Percentiles rank a stretch among this genome's conserved stretches.
These are phyloP conservation scores for Macaca mulatta DNA, from an alignment of 2,113 vertebrate species.

Conservation along the genomic window DNA sequence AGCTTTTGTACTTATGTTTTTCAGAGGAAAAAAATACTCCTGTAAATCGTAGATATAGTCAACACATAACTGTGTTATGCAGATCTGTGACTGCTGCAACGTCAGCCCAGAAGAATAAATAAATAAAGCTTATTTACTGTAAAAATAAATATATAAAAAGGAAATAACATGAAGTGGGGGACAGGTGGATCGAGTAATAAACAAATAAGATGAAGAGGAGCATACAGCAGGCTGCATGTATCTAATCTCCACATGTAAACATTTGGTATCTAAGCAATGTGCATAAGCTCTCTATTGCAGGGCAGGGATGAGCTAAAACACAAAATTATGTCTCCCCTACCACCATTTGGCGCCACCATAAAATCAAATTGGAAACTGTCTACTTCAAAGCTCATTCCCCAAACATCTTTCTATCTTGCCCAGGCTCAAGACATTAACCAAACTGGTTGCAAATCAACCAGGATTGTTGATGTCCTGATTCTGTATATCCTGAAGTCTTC, in stretches of 20 bases:
- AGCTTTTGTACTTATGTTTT: slow-evolving; percentile 90
- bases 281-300: background rate
- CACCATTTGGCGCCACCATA: background rate
- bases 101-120: slow-evolving; percentile 86
- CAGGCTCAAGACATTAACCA: background rate
- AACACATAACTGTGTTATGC: slow-evolving; percentile 83
- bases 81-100: slow-evolving; percentile 86
- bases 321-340: background rate
- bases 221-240: background rate
- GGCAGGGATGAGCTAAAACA: background rate
- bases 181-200: background rate
- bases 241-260: background rate
- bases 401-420: background rate
- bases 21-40: slow-evolving; percentile 81
- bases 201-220: background rate
- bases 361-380: background rate
- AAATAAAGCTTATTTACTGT: slow-evolving; percentile 91
- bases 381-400: background rate
- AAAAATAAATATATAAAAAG: slow-evolving; percentile 34
- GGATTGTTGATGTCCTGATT: background rate
- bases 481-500: background rate
- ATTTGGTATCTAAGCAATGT: background rate
- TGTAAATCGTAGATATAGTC: slow-evolving; percentile 90
- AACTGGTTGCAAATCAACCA: background rate
- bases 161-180: background rate